Evolutionary conservation across 1,140 invertebrate species (phyloP).

Genomic region (Agrilus planipennis): DNA sequence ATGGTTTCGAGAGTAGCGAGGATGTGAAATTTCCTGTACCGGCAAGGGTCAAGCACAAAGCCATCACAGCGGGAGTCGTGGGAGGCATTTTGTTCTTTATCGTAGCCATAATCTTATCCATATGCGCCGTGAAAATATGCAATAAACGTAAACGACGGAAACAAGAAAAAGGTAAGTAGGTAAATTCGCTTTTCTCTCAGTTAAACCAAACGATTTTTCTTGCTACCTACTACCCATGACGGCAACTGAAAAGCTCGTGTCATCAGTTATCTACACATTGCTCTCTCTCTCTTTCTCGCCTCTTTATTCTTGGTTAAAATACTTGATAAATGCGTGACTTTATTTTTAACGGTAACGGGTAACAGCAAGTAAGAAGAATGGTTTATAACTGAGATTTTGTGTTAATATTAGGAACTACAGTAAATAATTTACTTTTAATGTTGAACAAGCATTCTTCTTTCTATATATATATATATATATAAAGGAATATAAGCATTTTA

Average conservation of each 20-base stretch:
- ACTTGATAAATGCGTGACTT: too few species aligned
- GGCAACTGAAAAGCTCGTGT: too few species aligned
- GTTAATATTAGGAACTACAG: too few species aligned
- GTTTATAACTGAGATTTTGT: too few species aligned
- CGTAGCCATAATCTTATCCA: constrained; percentile 87
- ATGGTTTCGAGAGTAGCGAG: constrained; percentile 70
- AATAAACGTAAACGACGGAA: constrained; percentile 91
- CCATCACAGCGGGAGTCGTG: constrained; percentile 84
- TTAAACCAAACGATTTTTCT: background rate
- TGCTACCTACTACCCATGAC: too few species aligned
- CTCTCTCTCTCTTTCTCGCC: background rate
- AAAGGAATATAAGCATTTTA: too few species aligned
- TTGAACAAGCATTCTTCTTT: too few species aligned
- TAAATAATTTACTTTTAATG: too few species aligned
- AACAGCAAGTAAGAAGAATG: too few species aligned
- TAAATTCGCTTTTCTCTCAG: background rate
- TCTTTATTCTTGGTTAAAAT: too few species aligned
- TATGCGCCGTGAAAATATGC: constrained; percentile 94
- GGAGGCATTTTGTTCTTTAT: constrained; percentile 93
- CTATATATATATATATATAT: too few species aligned
- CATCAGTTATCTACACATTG: background rate
- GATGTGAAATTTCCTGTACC: constrained; percentile 79
- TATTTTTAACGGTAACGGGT: too few species aligned
- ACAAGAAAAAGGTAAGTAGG: constrained; percentile 81
- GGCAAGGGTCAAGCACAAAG: constrained; percentile 80